Evolutionary conservation across 2,113 vertebrate species (phyloP).

Genomic region (Cyprinus carpio): DNA sequence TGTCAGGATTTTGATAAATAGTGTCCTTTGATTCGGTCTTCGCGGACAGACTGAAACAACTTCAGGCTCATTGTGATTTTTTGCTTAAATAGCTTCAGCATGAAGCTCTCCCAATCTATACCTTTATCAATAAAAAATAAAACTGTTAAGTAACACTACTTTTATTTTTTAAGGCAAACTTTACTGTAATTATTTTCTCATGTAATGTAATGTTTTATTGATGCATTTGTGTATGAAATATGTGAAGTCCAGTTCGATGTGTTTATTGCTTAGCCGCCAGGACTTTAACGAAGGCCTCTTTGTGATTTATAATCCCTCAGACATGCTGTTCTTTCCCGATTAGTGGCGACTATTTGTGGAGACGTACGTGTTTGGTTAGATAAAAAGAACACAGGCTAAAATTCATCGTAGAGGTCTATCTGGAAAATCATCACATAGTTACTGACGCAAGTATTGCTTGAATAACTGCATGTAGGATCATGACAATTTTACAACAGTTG

Average conservation of each 20-base stretch:
- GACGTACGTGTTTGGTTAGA: constrained; percentile 32
- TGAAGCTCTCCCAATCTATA: constrained; percentile 2
- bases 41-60: constrained; percentile 74
- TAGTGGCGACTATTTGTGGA: constrained; percentile 31
- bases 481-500: neutral
- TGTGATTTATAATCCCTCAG: constrained; percentile 77
- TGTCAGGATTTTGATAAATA: constrained; percentile 95
- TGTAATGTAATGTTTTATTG: constrained; percentile 49
- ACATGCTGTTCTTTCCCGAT: constrained; percentile 68
- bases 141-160: neutral
- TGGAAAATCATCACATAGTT: constrained; percentile 6
- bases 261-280: constrained; percentile 74
- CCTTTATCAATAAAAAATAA: constrained; percentile 7
- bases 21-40: constrained; percentile 83
- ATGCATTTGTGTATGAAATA: constrained; percentile 65
- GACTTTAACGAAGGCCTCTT: constrained; percentile 75
- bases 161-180: neutral
- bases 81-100: constrained; percentile 41
- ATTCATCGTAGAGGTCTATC: neutral
- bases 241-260: constrained; percentile 75
- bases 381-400: neutral
- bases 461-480: neutral
- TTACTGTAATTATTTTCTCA: neutral
- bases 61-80: constrained; percentile 69
- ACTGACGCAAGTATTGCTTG: neutral